Evolutionary conservation across 1,140 invertebrate species (phyloP), one percentile per base, ranked within the genome.

Genomic region (Diachasmimorpha longicaudata): DNA sequence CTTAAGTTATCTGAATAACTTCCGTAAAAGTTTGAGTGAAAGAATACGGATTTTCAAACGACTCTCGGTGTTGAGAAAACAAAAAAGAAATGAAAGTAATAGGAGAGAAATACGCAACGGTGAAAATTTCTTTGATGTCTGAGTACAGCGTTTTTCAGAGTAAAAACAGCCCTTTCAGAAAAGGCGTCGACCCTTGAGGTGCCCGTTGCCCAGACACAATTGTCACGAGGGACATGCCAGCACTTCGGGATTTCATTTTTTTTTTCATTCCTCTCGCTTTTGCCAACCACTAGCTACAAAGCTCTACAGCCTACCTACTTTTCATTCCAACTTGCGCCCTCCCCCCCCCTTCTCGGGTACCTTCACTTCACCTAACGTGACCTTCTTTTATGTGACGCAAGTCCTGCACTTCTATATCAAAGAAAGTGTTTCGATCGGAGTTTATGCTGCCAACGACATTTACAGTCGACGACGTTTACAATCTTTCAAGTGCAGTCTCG

Each of bases 161-260:
- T 67, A 80, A 79, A 80, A 83, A 79, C 78, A 79, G 77, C 80
- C 80, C 81, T 79, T 85, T 85, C 79, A 85, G 79, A 76, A 75
- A 78, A 86, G 83, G 84, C 84, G 84, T 85, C 85, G 85, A 86
- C 85, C 83, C 84, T 83, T 79, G 83, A 82, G 81, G 79, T 84
- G 46, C 52, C 79, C 77, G 79, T 66, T 85, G 81, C 82, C 82
- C 58, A 86, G 85, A 85, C 84, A 82, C 85, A 83, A 86, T 86
- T 86, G 84, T 86, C 85, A 83, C 80, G 78, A 83, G 80, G 81
- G 80, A 25, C 11, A 63, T 75, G 48, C 48, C 77, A 74, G 74
- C 68, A 79, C 78, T 79, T 76, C 42, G 73, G 71, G 74, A 31
- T 63, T 75, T 77, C 80, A 82, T 81, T 80, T 42, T 42, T 42